Conservation (phyloP, 2,797 vertebrate genomes). For the Forpus xanthops region DNA sequence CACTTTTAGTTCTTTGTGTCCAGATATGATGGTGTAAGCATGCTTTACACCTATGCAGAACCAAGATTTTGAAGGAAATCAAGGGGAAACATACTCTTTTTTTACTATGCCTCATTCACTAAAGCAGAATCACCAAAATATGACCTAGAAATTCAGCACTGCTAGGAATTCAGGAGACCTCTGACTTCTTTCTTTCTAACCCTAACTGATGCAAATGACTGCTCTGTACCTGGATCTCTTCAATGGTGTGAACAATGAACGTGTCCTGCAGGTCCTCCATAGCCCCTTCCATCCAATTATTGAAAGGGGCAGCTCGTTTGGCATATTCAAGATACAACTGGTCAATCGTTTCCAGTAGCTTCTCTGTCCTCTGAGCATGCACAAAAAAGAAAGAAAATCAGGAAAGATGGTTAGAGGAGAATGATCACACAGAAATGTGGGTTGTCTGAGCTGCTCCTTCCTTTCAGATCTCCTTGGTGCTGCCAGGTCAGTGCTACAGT, state of each 20-base stretch:
- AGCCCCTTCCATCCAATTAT: conserved; percentile 99
- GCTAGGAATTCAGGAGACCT: background rate
- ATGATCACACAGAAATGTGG: background rate
- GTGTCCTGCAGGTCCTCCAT: conserved; percentile 99
- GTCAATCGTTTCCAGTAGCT: conserved; percentile 96
- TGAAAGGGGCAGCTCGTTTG: conserved; percentile 97
- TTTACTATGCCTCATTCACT: background rate
- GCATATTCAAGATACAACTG: conserved; percentile 96
- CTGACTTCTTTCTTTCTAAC: background rate
- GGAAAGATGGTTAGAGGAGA: background rate
- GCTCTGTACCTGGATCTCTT: conserved; percentile 91
- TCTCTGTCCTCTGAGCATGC: conserved; percentile 88
- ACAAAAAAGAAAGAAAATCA: background rate
- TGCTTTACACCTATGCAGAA: background rate
- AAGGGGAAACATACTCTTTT: background rate
- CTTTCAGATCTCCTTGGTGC: background rate
- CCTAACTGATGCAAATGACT: background rate
- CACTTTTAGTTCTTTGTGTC: background rate
- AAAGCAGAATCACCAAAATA: background rate
- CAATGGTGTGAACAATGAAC: conserved; percentile 97
- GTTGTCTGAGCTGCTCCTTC: background rate
- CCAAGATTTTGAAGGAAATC: background rate
- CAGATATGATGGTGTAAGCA: background rate
- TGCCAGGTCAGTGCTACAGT: background rate
- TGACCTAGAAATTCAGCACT: background rate